A percentile compares a stretch with the other conserved stretches of the same genome.
phyloP scores from a whole-genome alignment of 1,140 invertebrate genomes.

The Amphibalanus amphitrite region DNA sequence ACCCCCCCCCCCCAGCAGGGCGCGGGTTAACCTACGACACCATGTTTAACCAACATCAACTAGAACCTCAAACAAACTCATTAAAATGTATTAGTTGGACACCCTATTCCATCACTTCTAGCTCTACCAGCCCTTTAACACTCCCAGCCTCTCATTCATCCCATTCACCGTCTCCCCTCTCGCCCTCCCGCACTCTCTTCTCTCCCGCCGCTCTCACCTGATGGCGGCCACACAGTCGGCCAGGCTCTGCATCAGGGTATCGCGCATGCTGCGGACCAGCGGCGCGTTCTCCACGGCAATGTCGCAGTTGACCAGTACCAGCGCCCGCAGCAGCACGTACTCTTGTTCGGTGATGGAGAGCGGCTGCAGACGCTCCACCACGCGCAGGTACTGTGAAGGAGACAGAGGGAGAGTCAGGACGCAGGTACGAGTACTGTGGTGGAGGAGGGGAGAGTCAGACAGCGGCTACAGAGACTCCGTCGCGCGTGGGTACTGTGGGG shows the following conservation, averaged over 20 bases:
- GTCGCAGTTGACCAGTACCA: slow-evolving; percentile 82
- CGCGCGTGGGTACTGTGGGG: neutral
- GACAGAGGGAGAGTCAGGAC: neutral
- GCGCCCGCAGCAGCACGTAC: slow-evolving; percentile 78
- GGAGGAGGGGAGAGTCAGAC: neutral
- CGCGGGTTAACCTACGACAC: no score
- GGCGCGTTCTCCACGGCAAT: slow-evolving; percentile 68
- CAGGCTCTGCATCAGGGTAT: slow-evolving; percentile 64
- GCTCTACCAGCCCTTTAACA: no score
- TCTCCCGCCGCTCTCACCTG: slow-evolving; percentile 29
- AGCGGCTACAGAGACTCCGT: neutral
- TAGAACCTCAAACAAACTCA: no score
- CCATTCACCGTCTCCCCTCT: neutral
- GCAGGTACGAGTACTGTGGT: neutral
- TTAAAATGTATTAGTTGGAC: no score
- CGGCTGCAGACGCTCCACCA: slow-evolving; percentile 61
- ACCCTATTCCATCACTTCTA: no score
- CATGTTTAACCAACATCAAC: no score
- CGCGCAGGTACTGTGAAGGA: neutral
- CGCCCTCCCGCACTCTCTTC: neutral
- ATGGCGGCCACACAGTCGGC: slow-evolving; percentile 67
- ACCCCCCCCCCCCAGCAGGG: no score
- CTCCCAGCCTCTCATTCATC: no score
- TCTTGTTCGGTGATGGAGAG: slow-evolving; percentile 70
- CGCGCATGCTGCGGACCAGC: slow-evolving; percentile 65